Percentiles rank a stretch among this genome's conserved stretches.
These are phyloP conservation scores for Cossypha polioptera DNA, from an alignment of 2,797 vertebrate species.

Conservation along the genomic window DNA sequence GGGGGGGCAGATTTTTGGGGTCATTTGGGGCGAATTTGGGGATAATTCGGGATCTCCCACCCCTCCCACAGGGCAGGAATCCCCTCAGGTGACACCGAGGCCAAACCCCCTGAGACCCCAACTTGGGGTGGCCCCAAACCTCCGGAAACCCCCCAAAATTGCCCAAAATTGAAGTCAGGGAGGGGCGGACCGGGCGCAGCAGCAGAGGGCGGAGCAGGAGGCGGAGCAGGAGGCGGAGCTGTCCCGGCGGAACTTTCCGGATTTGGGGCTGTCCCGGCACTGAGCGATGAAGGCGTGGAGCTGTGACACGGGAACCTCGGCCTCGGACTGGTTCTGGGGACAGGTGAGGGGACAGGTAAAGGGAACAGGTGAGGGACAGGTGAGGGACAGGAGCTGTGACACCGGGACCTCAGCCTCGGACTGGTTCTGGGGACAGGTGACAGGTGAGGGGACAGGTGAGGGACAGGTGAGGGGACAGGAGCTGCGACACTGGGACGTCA, in stretches of 20 bases:
- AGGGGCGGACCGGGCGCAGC: neutral
- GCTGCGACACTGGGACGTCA: no score
- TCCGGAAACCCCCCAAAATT: no score
- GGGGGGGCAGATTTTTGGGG: neutral
- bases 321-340: neutral
- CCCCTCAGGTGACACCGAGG: no score
- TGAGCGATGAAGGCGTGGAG: neutral
- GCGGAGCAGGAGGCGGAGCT: neutral
- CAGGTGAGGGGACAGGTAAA: neutral
- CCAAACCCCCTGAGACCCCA: no score
- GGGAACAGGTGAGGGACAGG: neutral
- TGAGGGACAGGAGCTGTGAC: neutral
- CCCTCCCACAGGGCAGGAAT: neutral
- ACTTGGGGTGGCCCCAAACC: no score
- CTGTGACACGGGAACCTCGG: fast-evolving
- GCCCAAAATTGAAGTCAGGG: no score
- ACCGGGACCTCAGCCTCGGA: no score
- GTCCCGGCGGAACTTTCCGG: neutral
- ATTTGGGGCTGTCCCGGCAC: neutral
- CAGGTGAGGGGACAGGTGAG: no score
- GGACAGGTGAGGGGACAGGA: no score
- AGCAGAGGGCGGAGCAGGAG: neutral
- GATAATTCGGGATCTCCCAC: neutral
- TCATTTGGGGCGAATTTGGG: neutral
- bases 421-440: neutral